A percentile compares a stretch with the other conserved stretches of the same genome.
These are phyloP conservation scores for Polypterus bichir DNA, from an alignment of 2,113 vertebrate genomes.

Conservation along the genomic window DNA sequence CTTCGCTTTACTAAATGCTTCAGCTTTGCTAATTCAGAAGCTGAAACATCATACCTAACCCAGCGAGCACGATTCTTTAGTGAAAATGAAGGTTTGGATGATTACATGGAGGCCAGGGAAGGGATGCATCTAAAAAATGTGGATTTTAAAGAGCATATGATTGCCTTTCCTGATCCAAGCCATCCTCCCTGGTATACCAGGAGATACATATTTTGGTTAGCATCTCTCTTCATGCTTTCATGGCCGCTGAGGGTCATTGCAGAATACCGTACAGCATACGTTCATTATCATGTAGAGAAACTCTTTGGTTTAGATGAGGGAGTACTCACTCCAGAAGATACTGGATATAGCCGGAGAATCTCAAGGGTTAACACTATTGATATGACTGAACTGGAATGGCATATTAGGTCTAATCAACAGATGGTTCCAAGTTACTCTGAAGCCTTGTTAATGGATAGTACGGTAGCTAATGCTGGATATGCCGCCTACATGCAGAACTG, in stretches of 20 bases:
- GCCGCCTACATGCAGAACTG: constrained; percentile 52
- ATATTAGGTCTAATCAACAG: constrained; percentile 64
- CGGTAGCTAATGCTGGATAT: constrained; percentile 13
- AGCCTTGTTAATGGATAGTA: constrained; percentile 51
- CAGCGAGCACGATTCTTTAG: constrained; percentile 58
- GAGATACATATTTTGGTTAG: constrained; percentile 52
- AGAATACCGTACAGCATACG: constrained; percentile 49
- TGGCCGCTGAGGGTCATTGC: constrained; percentile 54
- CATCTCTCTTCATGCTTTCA: constrained; percentile 46
- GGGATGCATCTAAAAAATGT: constrained; percentile 63
- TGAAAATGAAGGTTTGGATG: constrained; percentile 57
- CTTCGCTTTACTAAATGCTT: constrained; percentile 62
- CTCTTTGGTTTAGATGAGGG: constrained; percentile 49
- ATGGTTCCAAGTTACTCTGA: constrained; percentile 64
- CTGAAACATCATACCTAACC: constrained; percentile 55
- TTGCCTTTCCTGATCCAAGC: constrained; percentile 51
- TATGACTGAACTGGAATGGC: constrained; percentile 62
- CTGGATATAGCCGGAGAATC: constrained; percentile 28
- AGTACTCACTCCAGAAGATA: constrained; percentile 22
- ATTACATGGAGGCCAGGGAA: constrained; percentile 63
- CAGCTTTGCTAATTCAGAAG: constrained; percentile 52
- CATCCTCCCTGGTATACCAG: constrained; percentile 54
- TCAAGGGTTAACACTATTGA: constrained; percentile 57
- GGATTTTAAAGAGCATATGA: constrained; percentile 55
- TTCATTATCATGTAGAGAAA: constrained; percentile 65